phyloP scores from a whole-genome alignment of 1,140 invertebrate genomes.

The Portunus trituberculatus region DNA sequence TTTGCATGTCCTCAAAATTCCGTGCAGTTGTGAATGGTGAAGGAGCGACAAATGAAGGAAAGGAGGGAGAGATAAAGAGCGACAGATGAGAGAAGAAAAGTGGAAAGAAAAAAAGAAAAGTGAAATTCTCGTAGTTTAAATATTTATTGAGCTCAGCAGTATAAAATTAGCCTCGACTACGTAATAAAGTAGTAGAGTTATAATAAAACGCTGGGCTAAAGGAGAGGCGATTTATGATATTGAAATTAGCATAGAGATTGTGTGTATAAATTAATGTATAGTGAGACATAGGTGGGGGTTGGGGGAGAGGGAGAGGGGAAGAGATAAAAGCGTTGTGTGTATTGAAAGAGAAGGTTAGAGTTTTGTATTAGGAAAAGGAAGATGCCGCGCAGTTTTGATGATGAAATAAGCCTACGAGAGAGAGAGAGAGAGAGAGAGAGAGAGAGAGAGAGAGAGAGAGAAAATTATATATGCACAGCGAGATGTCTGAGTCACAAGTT shows the following conservation, averaged over 20 bases:
- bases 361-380: no score
- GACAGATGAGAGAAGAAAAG: background rate
- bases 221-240: background rate
- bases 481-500: conserved; percentile 2
- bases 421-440: conserved; percentile 16
- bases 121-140: no score
- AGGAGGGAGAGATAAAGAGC: background rate
- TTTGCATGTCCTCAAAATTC: conserved; percentile 41
- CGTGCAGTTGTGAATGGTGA: background rate
- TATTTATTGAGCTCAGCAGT: no score
- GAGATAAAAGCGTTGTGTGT: background rate
- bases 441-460: conserved; percentile 6
- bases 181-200: no score
- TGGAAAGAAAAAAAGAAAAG: background rate
- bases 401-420: background rate
- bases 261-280: background rate
- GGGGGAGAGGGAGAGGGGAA: background rate
- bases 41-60: background rate
- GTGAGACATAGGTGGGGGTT: background rate
- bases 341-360: no score
- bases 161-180: no score
- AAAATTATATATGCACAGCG: background rate
- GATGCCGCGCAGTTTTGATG: background rate
- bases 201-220: background rate
- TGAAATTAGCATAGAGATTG: background rate